phyloP scores from a whole-genome alignment of 2,113 vertebrate genomes.

The Dipodomys spectabilis region DNA sequence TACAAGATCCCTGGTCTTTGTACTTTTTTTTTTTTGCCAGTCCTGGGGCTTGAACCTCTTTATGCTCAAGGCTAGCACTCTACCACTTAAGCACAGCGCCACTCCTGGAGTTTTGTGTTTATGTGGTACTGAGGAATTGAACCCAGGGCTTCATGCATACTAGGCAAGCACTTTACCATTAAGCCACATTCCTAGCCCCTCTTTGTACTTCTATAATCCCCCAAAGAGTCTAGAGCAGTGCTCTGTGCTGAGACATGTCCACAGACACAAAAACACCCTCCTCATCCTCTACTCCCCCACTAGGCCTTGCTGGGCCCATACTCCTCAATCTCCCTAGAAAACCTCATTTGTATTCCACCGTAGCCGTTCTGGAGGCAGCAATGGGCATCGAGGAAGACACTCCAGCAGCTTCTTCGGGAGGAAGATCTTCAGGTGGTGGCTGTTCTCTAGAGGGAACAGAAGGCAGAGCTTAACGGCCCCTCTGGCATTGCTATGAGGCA shows the following conservation, averaged over 20 bases:
- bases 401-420: slow-evolving; percentile 94
- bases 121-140: too few species aligned
- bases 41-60: too few species aligned
- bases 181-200: background rate
- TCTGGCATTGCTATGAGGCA: background rate
- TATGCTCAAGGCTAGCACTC: too few species aligned
- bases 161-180: too few species aligned
- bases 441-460: slow-evolving; percentile 84
- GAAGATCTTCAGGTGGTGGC: slow-evolving; percentile 92
- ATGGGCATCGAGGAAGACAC: slow-evolving; percentile 89
- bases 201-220: background rate
- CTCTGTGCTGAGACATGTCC: background rate
- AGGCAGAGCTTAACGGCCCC: background rate
- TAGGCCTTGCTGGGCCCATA: background rate
- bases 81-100: too few species aligned
- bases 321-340: slow-evolving; percentile 29
- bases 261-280: background rate
- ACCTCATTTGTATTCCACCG: slow-evolving; percentile 96
- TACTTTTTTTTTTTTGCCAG: too few species aligned
- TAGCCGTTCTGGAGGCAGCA: slow-evolving; percentile 91
- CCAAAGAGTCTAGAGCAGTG: background rate
- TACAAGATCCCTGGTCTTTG: background rate
- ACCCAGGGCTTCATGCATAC: too few species aligned
- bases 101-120: too few species aligned
- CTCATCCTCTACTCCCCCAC: background rate